A percentile compares a stretch with the other conserved stretches of the same genome.
phyloP scores from a whole-genome alignment of 2,888 invertebrate species.

The Osedax frankpressi region DNA sequence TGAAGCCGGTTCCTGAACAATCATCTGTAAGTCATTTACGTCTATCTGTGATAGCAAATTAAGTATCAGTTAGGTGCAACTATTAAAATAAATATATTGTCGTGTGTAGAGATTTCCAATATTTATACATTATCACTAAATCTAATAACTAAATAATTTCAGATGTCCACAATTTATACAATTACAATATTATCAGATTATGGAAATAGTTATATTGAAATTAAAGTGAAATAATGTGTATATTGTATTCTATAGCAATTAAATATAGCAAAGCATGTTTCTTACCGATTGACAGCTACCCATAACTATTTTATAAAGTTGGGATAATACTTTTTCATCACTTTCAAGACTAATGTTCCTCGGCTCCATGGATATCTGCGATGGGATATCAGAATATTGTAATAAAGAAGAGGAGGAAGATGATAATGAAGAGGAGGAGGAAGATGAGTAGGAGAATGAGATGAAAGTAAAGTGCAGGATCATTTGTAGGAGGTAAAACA shows the following conservation, averaged over 20 bases:
- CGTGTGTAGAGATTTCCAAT: too few relatives aligned
- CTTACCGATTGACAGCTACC: background rate
- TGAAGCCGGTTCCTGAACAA: background rate
- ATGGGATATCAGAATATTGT: background rate
- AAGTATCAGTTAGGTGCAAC: background rate
- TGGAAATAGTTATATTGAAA: too few relatives aligned
- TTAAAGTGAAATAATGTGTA: too few relatives aligned
- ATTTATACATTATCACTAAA: too few relatives aligned
- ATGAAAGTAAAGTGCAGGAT: background rate
- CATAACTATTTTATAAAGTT: background rate
- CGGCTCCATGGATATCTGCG: background rate
- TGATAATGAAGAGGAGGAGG: background rate
- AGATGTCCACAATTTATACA: too few relatives aligned
- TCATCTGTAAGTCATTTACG: background rate
- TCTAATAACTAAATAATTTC: too few relatives aligned
- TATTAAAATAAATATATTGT: too few relatives aligned
- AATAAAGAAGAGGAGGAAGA: background rate
- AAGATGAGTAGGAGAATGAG: background rate
- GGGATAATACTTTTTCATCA: background rate
- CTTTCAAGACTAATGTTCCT: background rate
- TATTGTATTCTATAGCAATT: too few relatives aligned
- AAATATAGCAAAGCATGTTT: too few relatives aligned
- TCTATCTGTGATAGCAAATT: background rate
- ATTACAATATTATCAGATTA: too few relatives aligned
- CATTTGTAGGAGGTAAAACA: background rate